Conservation (phyloP, 2,888 invertebrate species). For the Heliconius ethilla region DNA sequence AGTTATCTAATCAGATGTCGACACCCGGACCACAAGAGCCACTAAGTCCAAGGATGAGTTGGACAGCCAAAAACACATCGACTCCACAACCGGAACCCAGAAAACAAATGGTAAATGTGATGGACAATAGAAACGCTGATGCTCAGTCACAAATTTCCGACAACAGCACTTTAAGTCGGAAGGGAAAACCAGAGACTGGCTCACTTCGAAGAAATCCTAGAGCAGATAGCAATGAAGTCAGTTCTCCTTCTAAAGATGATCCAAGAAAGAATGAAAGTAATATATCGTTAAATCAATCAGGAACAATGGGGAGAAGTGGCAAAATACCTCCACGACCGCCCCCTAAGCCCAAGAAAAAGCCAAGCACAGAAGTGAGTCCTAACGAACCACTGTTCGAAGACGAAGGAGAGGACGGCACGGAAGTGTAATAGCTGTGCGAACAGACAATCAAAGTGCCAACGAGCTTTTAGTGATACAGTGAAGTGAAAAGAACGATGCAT, state of each 20-base stretch:
- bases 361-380: conserved; percentile 79
- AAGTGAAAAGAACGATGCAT: conserved; percentile 55
- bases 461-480: conserved; percentile 70
- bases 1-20: conserved; percentile 74
- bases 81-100: conserved; percentile 75
- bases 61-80: conserved; percentile 78
- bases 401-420: conserved; percentile 94
- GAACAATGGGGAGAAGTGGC: conserved; percentile 76
- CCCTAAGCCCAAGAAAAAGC: conserved; percentile 91
- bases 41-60: conserved; percentile 74
- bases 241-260: conserved; percentile 71
- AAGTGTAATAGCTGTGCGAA: conserved; percentile 84
- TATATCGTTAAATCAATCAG: conserved; percentile 68
- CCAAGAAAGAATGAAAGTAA: conserved; percentile 65
- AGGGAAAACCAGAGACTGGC: conserved; percentile 80
- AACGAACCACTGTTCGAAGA: conserved; percentile 92
- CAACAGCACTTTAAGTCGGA: conserved; percentile 70
- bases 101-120: conserved; percentile 64
- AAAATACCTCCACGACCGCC: conserved; percentile 93
- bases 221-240: conserved; percentile 61
- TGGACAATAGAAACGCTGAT: conserved; percentile 64
- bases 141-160: conserved; percentile 65
- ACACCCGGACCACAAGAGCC: conserved; percentile 79
- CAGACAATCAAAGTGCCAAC: conserved; percentile 65
- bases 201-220: conserved; percentile 71